Percentiles rank a stretch among this genome's conserved stretches.
Conservation (phyloP, 2,888 invertebrate genomes). For the Eugnorisma glareosa region DNA sequence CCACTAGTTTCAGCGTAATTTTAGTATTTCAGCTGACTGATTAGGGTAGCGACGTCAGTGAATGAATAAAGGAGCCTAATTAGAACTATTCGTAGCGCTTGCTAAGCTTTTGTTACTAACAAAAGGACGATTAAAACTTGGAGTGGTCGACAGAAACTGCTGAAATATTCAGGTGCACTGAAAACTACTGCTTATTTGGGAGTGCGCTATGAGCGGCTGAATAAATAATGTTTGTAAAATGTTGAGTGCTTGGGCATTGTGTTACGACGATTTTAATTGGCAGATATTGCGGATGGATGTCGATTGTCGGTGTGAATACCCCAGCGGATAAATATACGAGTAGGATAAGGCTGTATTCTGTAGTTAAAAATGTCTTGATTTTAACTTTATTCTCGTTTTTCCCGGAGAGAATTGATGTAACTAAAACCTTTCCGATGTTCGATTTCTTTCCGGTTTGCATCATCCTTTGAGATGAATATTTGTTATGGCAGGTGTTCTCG, state of each 20-base stretch:
- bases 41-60: slow-evolving; percentile 23
- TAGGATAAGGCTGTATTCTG: not conserved
- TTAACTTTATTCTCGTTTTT: not conserved
- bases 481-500: slow-evolving; percentile 93
- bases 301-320: not conserved
- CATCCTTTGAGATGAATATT: not conserved
- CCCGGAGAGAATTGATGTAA: not conserved
- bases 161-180: slow-evolving; percentile 40
- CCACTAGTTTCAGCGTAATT: slow-evolving; percentile 39
- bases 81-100: slow-evolving; percentile 25
- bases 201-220: not conserved
- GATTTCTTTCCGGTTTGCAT: not conserved
- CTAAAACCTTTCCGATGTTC: not conserved
- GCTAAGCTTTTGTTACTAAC: slow-evolving; percentile 21
- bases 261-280: slow-evolving; percentile 5
- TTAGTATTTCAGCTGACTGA: slow-evolving; percentile 30
- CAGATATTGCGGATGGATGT: not conserved
- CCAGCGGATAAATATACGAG: not conserved
- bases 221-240: slow-evolving; percentile 18
- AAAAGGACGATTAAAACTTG: slow-evolving; percentile 33
- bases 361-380: not conserved
- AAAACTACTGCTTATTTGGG: not conserved
- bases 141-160: slow-evolving; percentile 4
- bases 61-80: slow-evolving; percentile 34
- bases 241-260: not conserved